Percentiles rank a stretch among this genome's conserved stretches.
Evolutionary conservation across 2,888 invertebrate genomes (phyloP).

Genomic region (Tiliacea citrago): DNA sequence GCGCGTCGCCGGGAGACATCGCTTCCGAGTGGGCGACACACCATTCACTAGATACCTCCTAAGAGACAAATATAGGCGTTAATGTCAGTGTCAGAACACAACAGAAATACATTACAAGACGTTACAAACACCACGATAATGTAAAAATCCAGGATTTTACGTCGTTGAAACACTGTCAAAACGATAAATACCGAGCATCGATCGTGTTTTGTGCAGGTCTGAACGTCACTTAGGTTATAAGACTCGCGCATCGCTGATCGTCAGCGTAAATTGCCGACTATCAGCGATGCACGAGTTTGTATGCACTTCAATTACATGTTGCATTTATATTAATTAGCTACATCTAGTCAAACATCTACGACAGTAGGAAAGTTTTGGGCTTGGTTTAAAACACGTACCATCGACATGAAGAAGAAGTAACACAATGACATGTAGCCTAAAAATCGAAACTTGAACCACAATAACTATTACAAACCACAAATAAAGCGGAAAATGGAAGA

Average conservation of each 20-base stretch:
- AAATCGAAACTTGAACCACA: neutral
- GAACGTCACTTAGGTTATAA: neutral
- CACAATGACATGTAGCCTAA: neutral
- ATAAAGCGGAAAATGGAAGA: neutral
- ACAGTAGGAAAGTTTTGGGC: neutral
- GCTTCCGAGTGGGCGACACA: slow-evolving; percentile 81
- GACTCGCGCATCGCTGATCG: neutral
- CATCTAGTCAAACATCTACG: no score
- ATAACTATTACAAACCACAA: neutral
- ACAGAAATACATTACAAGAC: neutral
- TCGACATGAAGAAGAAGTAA: neutral
- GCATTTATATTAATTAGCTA: neutral
- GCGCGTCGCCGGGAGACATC: slow-evolving; percentile 74
- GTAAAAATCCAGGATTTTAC: neutral
- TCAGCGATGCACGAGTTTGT: no score
- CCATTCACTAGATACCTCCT: slow-evolving; percentile 85
- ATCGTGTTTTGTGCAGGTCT: neutral
- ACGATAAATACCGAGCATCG: neutral
- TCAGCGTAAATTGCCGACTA: neutral
- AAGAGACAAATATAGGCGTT: neutral
- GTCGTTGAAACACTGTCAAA: neutral
- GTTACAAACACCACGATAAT: neutral
- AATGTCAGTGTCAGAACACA: neutral
- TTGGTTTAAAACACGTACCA: neutral
- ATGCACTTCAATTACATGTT: neutral